Base-by-base conservation (phyloP, 2,888 invertebrate genomes). In the Athalia cordata region DNA sequence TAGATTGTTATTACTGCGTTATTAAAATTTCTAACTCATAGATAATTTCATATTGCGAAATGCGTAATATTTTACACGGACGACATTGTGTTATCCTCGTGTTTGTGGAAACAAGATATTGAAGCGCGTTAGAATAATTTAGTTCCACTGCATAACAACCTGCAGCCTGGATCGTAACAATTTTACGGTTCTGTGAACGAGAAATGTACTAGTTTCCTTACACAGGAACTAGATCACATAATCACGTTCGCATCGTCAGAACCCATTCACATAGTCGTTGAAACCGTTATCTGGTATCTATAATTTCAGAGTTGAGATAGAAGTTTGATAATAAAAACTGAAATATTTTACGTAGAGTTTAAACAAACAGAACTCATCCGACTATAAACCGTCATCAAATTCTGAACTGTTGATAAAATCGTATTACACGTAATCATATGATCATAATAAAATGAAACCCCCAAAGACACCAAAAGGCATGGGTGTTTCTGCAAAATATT, bases 131-230 rank as follows among this genome's bases (percentile, higher is more conserved):
- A 13, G 47, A 72, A 72, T 59, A 72, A 59, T 59, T 72, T 47
- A 72, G 57, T 72, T 72, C 70, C 45, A 72, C 13, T 59, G 13
- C 57, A 47, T 59, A 15, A 55, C 52, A 52, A 50, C 29, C 43
- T 13, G 13, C 59, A 45, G 47, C 15, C 70, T 59, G 11, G 59
- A 45, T 72, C 57, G 70, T 47, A 72, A 72, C 47, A 72, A 72
- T 72, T 72, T 72, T 59, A 72, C 59, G 70, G 45, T 72, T 72
- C 47, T 72, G 70, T n/a, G 47, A 13, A 59, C 59, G 59, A 72
- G 59, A 72, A 59, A 72, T 13, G 72, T 72, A n/a, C 72, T 6
- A 72, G 72, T 72, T 72, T 59, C 59, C 57, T 72, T 59, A 59
- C 47, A 6, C 13, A 57, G 57, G 59, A 72, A 59, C 72, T 72